phyloP scores from a whole-genome alignment of 2,113 vertebrate species.

The Sakesphorus luctuosus region DNA sequence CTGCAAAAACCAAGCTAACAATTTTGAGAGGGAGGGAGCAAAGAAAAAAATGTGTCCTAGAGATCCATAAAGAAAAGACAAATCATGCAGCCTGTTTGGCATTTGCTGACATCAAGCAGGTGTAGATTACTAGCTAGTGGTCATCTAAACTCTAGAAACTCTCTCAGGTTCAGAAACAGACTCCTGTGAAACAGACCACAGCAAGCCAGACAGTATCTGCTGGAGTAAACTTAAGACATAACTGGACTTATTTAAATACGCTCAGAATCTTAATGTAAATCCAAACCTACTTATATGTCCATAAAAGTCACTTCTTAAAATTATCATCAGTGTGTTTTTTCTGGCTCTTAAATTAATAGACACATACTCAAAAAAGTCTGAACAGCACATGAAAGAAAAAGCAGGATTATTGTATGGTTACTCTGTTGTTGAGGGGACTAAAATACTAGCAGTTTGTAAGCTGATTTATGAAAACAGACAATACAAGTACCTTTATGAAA shows the following conservation, averaged over 20 bases:
- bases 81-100: not conserved
- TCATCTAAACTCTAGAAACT: constrained; percentile 15
- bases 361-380: not conserved
- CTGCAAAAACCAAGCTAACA: no score
- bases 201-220: not conserved
- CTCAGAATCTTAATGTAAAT: not conserved
- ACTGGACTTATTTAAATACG: not conserved
- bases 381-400: not conserved
- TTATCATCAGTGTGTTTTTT: not conserved
- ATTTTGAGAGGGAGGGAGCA: no score
- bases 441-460: not conserved
- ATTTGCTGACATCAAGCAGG: not conserved
- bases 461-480: not conserved
- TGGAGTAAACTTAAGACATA: not conserved
- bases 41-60: no score
- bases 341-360: not conserved
- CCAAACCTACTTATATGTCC: not conserved
- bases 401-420: not conserved
- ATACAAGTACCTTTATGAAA: not conserved
- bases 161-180: not conserved
- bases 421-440: not conserved
- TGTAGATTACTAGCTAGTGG: not conserved
- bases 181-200: not conserved
- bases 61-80: not conserved
- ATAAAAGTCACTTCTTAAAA: not conserved